Evolutionary conservation across 2,888 invertebrate genomes (phyloP).

Genomic region (Plemyria rubiginata): DNA sequence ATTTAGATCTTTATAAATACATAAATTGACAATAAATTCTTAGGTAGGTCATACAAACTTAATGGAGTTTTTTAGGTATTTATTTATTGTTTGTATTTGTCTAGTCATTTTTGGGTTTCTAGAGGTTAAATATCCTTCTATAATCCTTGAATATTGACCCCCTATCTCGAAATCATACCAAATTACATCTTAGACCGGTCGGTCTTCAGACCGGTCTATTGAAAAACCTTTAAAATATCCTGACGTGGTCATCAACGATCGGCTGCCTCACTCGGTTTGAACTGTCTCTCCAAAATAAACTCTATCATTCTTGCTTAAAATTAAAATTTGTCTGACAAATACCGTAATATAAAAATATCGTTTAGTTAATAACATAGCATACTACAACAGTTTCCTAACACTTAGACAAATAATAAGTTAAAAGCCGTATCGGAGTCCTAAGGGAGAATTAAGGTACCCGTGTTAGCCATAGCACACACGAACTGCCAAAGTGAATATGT

Average conservation of each 20-base stretch:
- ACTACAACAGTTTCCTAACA: not conserved
- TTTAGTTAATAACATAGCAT: not conserved
- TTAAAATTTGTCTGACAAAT: conserved; percentile 1
- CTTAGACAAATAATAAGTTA: not conserved
- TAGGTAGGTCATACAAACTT: too few species aligned
- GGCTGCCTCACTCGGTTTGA: not conserved
- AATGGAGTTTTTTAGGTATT: too few species aligned
- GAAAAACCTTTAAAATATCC: conserved; percentile 32
- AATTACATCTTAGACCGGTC: conserved; percentile 31
- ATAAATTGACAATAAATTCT: not conserved
- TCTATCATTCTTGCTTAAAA: conserved; percentile 8
- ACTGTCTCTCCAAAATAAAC: not conserved
- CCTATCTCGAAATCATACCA: conserved; percentile 23
- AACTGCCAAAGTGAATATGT: too few species aligned
- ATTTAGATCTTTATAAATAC: not conserved
- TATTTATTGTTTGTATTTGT: too few species aligned
- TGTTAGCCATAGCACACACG: too few species aligned
- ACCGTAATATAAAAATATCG: not conserved
- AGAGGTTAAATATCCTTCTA: conserved; percentile 3
- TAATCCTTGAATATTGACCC: conserved; percentile 5
- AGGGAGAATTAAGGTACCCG: too few species aligned
- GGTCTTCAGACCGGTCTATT: conserved; percentile 31
- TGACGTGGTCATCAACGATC: conserved; percentile 30
- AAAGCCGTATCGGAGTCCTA: not conserved
- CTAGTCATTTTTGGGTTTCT: too few species aligned